Conservation (phyloP, 2,113 vertebrate species). For the Alosa alosa region DNA sequence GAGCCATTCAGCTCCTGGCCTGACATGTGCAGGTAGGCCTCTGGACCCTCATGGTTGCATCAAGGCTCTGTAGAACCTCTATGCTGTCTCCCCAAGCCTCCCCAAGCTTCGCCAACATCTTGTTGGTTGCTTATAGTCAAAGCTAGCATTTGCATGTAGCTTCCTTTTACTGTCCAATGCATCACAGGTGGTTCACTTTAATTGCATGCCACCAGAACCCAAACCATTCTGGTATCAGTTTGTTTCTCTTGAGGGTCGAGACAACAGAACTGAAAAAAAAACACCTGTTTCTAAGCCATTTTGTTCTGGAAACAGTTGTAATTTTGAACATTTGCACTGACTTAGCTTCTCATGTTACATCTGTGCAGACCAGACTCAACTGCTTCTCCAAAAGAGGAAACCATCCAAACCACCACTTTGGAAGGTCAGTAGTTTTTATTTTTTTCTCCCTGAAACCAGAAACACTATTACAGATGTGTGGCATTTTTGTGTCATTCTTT, state of each 20-base stretch:
- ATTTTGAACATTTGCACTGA: background rate
- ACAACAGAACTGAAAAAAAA: background rate
- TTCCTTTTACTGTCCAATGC: background rate
- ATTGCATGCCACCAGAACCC: background rate
- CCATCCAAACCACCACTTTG: constrained; percentile 12
- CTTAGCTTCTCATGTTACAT: background rate
- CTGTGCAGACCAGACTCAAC: constrained; percentile 43
- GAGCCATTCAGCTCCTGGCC: constrained; percentile 61
- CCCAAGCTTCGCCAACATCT: background rate
- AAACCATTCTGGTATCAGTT: background rate
- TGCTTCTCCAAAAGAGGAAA: constrained; percentile 24
- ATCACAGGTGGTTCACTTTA: background rate
- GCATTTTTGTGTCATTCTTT: background rate
- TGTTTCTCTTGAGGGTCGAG: background rate
- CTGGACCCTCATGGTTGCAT: background rate
- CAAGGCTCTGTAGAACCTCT: constrained; percentile 20
- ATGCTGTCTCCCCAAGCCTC: background rate
- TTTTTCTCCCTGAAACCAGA: background rate
- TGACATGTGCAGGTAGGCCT: constrained; percentile 74
- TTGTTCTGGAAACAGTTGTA: background rate
- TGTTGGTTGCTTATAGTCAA: background rate
- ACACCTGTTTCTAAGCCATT: background rate
- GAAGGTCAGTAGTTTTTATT: constrained; percentile 39
- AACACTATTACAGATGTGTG: background rate
- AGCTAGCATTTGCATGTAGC: constrained; percentile 8